Percentiles rank a stretch among this genome's conserved stretches.
Conservation (phyloP, 2,888 invertebrate species). For the Rhodophaea formosa region DNA sequence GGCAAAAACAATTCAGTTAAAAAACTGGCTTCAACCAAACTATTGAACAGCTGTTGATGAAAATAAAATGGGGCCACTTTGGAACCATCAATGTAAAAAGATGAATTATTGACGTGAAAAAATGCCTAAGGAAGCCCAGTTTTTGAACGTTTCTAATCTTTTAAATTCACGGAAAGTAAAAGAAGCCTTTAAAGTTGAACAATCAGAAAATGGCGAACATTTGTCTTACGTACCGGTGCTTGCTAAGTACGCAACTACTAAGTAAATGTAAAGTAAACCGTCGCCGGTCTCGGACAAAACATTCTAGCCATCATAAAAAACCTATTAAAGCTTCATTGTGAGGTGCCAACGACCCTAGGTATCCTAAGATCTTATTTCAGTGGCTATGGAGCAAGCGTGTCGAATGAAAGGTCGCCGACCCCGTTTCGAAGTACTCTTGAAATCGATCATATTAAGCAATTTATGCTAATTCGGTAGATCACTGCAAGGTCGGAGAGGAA, state of each 20-base stretch:
- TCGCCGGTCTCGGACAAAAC: too few relatives aligned
- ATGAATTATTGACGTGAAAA: too few relatives aligned
- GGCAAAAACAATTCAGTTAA: too few relatives aligned
- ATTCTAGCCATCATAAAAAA: slow-evolving; percentile 3
- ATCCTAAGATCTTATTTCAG: slow-evolving; percentile 12
- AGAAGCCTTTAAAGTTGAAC: too few relatives aligned
- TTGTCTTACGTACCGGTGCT: not conserved
- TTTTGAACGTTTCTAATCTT: too few relatives aligned
- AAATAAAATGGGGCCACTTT: too few relatives aligned
- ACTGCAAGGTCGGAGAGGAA: not conserved
- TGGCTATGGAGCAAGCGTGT: not conserved
- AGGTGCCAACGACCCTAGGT: slow-evolving; percentile 11
- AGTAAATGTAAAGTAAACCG: slow-evolving; percentile 1
- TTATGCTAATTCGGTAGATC: slow-evolving; percentile 8
- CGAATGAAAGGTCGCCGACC: slow-evolving; percentile 3
- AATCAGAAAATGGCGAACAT: too few relatives aligned
- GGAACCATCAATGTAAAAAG: too few relatives aligned
- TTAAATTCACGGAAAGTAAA: too few relatives aligned
- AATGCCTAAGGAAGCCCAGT: too few relatives aligned
- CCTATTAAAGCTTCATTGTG: slow-evolving; percentile 2
- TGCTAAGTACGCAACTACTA: not conserved
- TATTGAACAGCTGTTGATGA: too few relatives aligned
- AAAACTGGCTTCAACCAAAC: too few relatives aligned
- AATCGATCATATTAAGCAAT: slow-evolving; percentile 8
- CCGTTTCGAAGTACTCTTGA: slow-evolving; percentile 1